Evolutionary conservation across 2,888 invertebrate species (phyloP), one percentile per base, ranked within the genome.

Genomic region (Athalia rosae): DNA sequence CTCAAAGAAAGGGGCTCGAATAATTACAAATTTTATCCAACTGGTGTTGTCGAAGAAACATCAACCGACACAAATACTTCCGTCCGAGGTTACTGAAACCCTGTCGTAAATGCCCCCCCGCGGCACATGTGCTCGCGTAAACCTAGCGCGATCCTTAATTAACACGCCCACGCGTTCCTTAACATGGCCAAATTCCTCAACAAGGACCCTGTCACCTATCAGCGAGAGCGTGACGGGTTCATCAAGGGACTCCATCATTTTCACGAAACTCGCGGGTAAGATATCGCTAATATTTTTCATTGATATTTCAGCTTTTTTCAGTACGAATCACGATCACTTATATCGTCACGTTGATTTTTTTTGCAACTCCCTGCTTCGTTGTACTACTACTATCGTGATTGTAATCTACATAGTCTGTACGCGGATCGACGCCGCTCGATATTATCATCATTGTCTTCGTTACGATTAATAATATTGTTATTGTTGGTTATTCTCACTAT

Each of bases 191-290:
- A 92, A 89, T 90, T 92, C 90, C 91, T 93, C 86, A 92, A 92
- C 90, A 94, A 93, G 92, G 94, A 94, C 90, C 92, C 95, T 84
- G 93, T 93, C 90, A 93, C 93, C 87, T 96, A 95, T 92, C 91
- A 93, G 87, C 93, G 93, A 89, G 96, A 96, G 91, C 94, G 94
- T 87, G 95, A 95, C 85, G 93, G 92, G 83, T 97, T 97, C 92
- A 91, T 96, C 82, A 93, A 95, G 90, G 97, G 97, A 88, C 92
- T 98, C 85, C 94, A 95, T 87, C 96, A 95, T 89, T 98, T 98
- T 89, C 97, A 98, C 90, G 97, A 97, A 83, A 94, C 95, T 85
- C 94, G 96, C 92, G 97, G 97, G 98, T 98, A 91, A 94, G 95
- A 92, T 28, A 28, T 28, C 28, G 76, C 69, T 41, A n/a, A 77